Evolutionary conservation across 2,797 vertebrate genomes (phyloP).

Genomic region (Molossus alvarezi): DNA sequence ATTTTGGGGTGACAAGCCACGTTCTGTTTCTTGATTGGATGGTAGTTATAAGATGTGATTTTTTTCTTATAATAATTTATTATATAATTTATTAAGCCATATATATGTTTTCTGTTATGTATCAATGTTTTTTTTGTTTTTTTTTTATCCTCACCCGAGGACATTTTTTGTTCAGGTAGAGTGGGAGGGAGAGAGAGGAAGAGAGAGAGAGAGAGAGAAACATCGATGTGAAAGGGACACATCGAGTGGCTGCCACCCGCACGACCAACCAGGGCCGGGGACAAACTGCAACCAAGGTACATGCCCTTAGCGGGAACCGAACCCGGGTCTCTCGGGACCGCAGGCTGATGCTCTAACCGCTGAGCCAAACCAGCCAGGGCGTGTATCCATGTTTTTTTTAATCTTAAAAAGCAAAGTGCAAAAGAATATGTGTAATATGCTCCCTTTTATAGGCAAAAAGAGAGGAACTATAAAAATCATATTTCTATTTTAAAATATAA

Average conservation of each 20-base stretch:
- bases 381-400: not conserved
- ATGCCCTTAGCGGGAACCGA: no score
- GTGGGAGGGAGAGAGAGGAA: no score
- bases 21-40: not conserved
- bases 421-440: not conserved
- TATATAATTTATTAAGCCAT: not conserved
- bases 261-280: no score
- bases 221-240: no score
- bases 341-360: no score
- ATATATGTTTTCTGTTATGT: not conserved
- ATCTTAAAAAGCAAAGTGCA: not conserved
- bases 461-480: not conserved
- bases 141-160: no score
- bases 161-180: no score
- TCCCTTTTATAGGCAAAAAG: not conserved
- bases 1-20: not conserved
- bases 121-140: not conserved
- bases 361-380: no score
- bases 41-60: not conserved
- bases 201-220: no score
- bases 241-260: no score
- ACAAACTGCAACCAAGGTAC: no score
- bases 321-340: no score
- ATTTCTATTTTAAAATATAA: conserved; percentile 21
- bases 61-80: not conserved